Conservation (phyloP, 2,113 vertebrate genomes). For the Dolichotis patagonum region DNA sequence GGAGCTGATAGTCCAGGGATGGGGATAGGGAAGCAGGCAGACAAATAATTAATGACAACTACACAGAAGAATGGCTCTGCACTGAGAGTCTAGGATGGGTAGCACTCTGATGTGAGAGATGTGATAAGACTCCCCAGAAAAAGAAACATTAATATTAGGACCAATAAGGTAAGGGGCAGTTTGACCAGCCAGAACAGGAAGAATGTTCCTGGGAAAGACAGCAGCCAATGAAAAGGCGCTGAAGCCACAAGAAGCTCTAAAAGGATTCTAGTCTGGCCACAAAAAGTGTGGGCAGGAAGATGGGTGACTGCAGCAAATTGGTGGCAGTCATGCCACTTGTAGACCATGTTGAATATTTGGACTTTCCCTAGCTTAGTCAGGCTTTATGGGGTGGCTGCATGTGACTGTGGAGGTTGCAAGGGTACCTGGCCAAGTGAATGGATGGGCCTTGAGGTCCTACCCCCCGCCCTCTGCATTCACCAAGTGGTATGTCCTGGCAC, state of each 20-base stretch:
- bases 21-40: rapidly evolving
- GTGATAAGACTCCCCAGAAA: neutral
- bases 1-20: neutral
- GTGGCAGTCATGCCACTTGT: neutral
- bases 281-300: rapidly evolving
- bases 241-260: neutral
- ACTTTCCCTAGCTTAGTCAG: neutral
- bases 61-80: neutral
- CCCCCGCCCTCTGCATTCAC: too few species aligned
- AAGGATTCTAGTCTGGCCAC: neutral
- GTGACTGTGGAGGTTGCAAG: neutral
- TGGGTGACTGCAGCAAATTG: neutral
- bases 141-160: neutral
- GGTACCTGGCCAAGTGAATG: neutral
- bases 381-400: neutral
- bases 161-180: neutral
- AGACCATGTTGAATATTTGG: neutral
- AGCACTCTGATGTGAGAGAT: neutral
- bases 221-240: neutral
- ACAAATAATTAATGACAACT: neutral
- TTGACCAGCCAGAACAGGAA: neutral
- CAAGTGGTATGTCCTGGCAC: neutral
- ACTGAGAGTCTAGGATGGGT: neutral
- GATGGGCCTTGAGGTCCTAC: neutral
- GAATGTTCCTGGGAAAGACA: neutral